Evolutionary conservation across 2,797 vertebrate species (phyloP), one percentile per base, ranked within the genome.

Genomic region (Lacerta agilis): DNA sequence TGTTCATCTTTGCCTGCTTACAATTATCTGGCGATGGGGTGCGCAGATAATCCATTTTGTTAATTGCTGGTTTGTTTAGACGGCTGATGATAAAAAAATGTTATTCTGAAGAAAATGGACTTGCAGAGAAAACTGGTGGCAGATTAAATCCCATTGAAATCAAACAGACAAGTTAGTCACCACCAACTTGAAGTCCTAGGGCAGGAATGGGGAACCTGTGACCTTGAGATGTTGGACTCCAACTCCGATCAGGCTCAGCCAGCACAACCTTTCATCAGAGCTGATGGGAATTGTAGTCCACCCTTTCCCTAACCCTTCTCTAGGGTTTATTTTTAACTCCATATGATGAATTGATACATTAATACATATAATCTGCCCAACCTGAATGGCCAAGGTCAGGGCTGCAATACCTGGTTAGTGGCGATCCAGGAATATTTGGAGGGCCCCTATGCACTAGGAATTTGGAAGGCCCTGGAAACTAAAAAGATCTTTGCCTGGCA

Each of bases 21-120:
- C 90, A 90, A 92, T 93, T 87, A 93, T 49, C 43, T 69, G 61
- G 82, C 82, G 64, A 55, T 18, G 49, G 49, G 5, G 8, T 17
- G 15, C 1, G 17, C 7, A 10, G 91, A 91, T 93, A 88, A 94
- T 88, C 92, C 86, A 86, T 89, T 91, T 82, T 64, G 13, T 77
- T 11, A 79, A 58, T 77, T 73, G 41, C 33, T 66, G 43, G 86
- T 79, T 72, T 7, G 78, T 86, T 78, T 2, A 86, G 87, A 29
- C 0, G 77, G 87, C 76, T 88, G 88, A 90, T 83, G 83, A 1
- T 55, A 41, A 76, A 0, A 0, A 91, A 58, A 49, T 78, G 27
- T 33, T 79, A 33, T 17, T 33, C 45, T 55, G 77, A n/a, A 58
- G 29, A 79, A 79, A n/a, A 33, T 33, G 45, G 86, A 64, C 86